Evolutionary conservation across 2,888 invertebrate genomes (phyloP).

Genomic region (Synergus umbraculus): DNA sequence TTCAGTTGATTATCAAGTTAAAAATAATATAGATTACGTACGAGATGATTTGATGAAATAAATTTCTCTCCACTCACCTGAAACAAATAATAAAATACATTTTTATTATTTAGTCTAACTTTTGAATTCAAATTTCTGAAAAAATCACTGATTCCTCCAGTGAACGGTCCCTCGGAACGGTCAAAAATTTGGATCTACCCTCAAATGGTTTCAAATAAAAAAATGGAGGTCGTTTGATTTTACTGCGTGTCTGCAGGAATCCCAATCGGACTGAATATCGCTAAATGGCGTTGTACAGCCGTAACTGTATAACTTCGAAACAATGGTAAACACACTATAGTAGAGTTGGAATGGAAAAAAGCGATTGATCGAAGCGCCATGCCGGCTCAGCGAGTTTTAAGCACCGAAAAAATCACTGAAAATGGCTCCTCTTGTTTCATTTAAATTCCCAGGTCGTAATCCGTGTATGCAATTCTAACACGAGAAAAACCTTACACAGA

Average conservation of each 20-base stretch:
- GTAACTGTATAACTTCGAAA: not conserved
- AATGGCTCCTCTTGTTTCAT: slow-evolving; percentile 13
- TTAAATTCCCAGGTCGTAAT: slow-evolving; percentile 11
- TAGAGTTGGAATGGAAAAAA: not conserved
- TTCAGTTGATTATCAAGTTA: not conserved
- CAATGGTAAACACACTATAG: slow-evolving; percentile 1
- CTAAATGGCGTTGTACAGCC: not conserved
- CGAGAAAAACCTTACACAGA: slow-evolving; percentile 4
- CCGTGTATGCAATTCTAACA: slow-evolving; percentile 6
- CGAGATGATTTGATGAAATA: not conserved
- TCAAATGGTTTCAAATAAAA: not conserved
- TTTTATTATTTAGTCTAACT: not conserved
- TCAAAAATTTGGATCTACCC: too few species aligned
- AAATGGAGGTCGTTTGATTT: not conserved
- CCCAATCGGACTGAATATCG: not conserved
- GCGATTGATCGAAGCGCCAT: not conserved
- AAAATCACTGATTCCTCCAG: too few species aligned
- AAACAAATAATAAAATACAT: not conserved
- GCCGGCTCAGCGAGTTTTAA: slow-evolving; percentile 14
- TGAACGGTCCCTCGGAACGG: too few species aligned
- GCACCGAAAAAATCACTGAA: not conserved
- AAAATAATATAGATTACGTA: not conserved
- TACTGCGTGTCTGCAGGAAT: not conserved
- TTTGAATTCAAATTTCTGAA: not conserved
- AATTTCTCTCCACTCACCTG: not conserved